Evolutionary conservation across 1,140 invertebrate species (phyloP), one percentile per base, ranked within the genome.

Genomic region (Platorchestia sp.): DNA sequence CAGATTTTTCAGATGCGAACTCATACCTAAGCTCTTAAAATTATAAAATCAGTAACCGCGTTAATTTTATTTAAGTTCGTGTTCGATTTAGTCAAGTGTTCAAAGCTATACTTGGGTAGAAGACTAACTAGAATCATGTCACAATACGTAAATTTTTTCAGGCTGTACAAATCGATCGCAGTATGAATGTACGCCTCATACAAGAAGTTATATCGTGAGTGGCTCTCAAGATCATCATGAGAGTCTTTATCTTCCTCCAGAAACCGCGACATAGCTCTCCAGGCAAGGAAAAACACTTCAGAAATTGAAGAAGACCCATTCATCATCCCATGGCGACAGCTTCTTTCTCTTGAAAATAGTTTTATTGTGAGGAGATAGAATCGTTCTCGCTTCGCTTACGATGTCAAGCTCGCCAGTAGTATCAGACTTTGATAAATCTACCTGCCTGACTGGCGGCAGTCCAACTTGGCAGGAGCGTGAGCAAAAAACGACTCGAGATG

Each of bases 261-360:
- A 1, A 75, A 27, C 27, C 59, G 27, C 59, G 59, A 14, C 27
- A 36, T 75, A 36, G 59, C 59, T 75, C 59, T 75, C 59, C 7
- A 27, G 3, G 59, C 59, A 75, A 75, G 59, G 36, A 75, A 75
- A 75, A 75, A 27, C 59, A 19, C 59, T 75, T 75, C 59, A 22
- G 59, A 75, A 75, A 75, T 75, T 75, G 59, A 75, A 75, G 59
- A 75, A 75, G 59, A 75, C 59, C 59, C 59, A 75, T 75, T 75
- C 59, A 75, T 75, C 59, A 75, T 75, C 59, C 59, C 1, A 75
- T 3, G 14, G 36, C 59, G 59, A 75, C 59, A 75, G 59, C 59
- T 75, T 36, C 59, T 36, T 75, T 75, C 27, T 27, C 59, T 10
- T 75, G 59, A 75, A 75, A 75, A 75, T 75, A 75, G 59, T 75